These are phyloP conservation scores for Bombyx huttoni DNA, from an alignment of 2,888 invertebrate species.

Conservation along the genomic window DNA sequence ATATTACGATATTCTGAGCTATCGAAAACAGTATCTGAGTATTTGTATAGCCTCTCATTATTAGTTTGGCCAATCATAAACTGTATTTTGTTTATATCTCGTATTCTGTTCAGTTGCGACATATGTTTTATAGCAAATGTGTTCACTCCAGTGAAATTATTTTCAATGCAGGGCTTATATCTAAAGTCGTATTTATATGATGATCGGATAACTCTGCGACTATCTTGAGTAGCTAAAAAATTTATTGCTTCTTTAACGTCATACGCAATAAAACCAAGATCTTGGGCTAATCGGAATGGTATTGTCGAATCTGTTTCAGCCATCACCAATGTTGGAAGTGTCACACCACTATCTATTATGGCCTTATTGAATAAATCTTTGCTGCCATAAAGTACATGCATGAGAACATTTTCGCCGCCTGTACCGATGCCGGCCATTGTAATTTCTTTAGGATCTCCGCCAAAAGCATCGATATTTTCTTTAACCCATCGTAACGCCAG, in stretches of 20 bases:
- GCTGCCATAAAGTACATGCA: constrained; percentile 4
- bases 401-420: constrained; percentile 13
- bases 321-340: constrained; percentile 2
- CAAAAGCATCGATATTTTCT: constrained; percentile 20
- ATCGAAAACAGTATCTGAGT: constrained; percentile 3
- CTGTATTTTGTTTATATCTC: not conserved
- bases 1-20: not conserved
- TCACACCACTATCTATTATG: constrained; percentile 11
- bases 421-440: constrained; percentile 19
- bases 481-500: constrained; percentile 19
- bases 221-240: constrained; percentile 4
- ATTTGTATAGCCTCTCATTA: constrained; percentile 5
- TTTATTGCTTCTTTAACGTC: constrained; percentile 6
- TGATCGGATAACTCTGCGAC: constrained; percentile 6
- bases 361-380: constrained; percentile 11
- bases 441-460: constrained; percentile 18
- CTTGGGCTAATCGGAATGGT: constrained; percentile 7
- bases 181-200: constrained; percentile 5
- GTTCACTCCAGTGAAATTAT: constrained; percentile 1
- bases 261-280: constrained; percentile 6
- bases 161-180: constrained; percentile 9
- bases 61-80: constrained; percentile 7
- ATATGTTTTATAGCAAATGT: constrained; percentile 1
- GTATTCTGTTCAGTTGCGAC: not conserved
- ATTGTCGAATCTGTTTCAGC: constrained; percentile 1